phyloP scores from a whole-genome alignment of 1,140 invertebrate genomes.

The Sesamia nonagrioides region DNA sequence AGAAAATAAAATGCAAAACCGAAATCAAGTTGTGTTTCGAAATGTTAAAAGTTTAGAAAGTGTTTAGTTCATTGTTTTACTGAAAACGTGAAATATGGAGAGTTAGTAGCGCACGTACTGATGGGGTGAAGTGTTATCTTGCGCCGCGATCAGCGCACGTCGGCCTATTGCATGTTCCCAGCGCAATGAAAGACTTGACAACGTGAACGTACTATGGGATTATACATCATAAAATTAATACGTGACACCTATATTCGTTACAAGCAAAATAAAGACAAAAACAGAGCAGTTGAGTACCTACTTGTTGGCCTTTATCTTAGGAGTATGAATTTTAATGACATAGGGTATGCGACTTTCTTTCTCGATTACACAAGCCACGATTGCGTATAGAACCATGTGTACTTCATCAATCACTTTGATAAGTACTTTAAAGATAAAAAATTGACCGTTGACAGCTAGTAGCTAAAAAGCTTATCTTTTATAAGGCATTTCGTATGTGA shows the following conservation, averaged over 20 bases:
- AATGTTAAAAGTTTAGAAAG: neutral
- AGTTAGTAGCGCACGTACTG: constrained; percentile 20
- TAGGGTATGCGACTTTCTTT: neutral
- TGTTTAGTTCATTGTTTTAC: constrained; percentile 25
- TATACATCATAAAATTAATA: constrained; percentile 45
- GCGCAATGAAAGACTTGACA: constrained; percentile 27
- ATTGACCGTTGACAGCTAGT: neutral
- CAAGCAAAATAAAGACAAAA: neutral
- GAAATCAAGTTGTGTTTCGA: constrained; percentile 18
- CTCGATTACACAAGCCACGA: neutral
- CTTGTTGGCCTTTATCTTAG: neutral
- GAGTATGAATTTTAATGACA: neutral
- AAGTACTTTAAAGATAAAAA: constrained; percentile 26
- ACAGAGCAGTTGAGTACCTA: neutral
- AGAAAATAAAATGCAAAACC: constrained; percentile 4
- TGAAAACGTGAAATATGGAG: constrained; percentile 5
- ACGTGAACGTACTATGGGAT: constrained; percentile 14
- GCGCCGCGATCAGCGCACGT: constrained; percentile 60
- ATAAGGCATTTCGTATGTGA: constrained; percentile 26
- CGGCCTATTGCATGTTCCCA: constrained; percentile 59
- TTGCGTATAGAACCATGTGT: neutral
- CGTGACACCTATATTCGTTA: constrained; percentile 19
- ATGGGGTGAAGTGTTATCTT: constrained; percentile 20
- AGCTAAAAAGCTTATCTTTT: constrained; percentile 29
- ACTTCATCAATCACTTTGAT: constrained; percentile 28